phyloP scores from a whole-genome alignment of 2,888 invertebrate species.

The Acronicta aceris region DNA sequence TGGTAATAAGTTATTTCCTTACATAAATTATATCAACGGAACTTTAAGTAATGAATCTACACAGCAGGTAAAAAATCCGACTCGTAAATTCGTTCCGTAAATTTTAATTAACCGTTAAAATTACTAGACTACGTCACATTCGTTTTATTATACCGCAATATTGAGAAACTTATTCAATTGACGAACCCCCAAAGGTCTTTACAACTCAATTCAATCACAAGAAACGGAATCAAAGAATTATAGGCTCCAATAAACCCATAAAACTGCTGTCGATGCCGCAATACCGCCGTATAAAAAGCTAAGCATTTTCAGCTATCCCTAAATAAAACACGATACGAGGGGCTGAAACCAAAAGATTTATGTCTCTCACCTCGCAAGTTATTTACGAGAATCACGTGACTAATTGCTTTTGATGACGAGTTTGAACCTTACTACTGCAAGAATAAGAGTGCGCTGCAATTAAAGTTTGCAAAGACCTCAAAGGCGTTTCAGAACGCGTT shows the following conservation, averaged over 20 bases:
- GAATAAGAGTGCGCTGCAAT: conserved; percentile 54
- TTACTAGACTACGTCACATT: conserved; percentile 31
- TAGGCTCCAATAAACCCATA: conserved; percentile 57
- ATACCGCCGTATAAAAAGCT: conserved; percentile 57
- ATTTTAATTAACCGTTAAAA: conserved; percentile 43
- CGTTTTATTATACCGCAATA: conserved; percentile 34
- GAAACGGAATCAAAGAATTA: conserved; percentile 57
- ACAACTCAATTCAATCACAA: conserved; percentile 55
- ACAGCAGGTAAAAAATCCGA: conserved; percentile 8
- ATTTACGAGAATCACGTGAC: conserved; percentile 63
- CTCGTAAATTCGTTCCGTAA: conserved; percentile 15
- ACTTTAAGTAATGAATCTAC: conserved; percentile 4
- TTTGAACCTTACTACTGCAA: conserved; percentile 56
- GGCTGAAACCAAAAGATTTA: conserved; percentile 68
- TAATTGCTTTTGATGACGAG: conserved; percentile 65
- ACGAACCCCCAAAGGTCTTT: conserved; percentile 50
- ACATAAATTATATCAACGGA: neutral
- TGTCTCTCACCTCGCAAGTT: conserved; percentile 67
- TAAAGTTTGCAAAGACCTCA: conserved; percentile 55
- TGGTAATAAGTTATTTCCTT: conserved; percentile 14
- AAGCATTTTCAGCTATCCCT: conserved; percentile 66
- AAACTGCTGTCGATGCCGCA: conserved; percentile 52
- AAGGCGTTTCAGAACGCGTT: conserved; percentile 49
- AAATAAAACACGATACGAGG: conserved; percentile 60
- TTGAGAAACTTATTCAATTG: conserved; percentile 38